phyloP scores from a whole-genome alignment of 2,888 invertebrate species.

The Polydrusus pterygomalis region DNA sequence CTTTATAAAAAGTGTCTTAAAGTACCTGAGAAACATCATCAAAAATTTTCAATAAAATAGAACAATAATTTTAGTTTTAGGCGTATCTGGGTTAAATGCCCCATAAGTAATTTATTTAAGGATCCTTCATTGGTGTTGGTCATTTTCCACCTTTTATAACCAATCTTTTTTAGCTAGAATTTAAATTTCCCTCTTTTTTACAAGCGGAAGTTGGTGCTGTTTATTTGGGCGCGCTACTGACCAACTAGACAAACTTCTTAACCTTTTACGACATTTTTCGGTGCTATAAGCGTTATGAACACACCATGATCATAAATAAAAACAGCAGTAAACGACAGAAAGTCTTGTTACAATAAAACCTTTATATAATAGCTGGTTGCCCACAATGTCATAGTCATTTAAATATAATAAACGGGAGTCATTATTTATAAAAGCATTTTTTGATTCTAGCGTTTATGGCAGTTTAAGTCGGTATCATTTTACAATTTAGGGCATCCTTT shows the following conservation, averaged over 20 bases:
- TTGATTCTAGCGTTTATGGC: constrained; percentile 26
- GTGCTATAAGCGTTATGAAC: constrained; percentile 16
- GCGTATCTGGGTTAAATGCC: no score
- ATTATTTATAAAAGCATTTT: constrained; percentile 28
- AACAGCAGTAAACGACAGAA: constrained; percentile 26
- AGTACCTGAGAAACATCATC: no score
- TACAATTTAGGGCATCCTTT: background rate
- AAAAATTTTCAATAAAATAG: no score
- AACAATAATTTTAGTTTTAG: no score
- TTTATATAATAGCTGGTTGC: background rate
- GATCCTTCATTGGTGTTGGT: no score
- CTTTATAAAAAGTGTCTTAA: no score
- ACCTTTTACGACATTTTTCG: constrained; percentile 22
- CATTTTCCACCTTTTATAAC: no score
- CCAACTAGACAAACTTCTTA: background rate
- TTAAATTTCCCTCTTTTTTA: no score
- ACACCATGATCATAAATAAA: constrained; percentile 21
- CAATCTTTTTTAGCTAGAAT: no score
- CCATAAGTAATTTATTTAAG: no score
- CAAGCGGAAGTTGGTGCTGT: background rate
- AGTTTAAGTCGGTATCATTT: constrained; percentile 21
- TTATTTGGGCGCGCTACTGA: constrained; percentile 11
- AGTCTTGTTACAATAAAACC: constrained; percentile 27
- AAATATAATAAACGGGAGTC: constrained; percentile 26
- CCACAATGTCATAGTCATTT: constrained; percentile 23